A percentile compares a stretch with the other conserved stretches of the same genome.
Evolutionary conservation across 2,113 vertebrate species (phyloP).

Genomic region (Peucedramus taeniatus): DNA sequence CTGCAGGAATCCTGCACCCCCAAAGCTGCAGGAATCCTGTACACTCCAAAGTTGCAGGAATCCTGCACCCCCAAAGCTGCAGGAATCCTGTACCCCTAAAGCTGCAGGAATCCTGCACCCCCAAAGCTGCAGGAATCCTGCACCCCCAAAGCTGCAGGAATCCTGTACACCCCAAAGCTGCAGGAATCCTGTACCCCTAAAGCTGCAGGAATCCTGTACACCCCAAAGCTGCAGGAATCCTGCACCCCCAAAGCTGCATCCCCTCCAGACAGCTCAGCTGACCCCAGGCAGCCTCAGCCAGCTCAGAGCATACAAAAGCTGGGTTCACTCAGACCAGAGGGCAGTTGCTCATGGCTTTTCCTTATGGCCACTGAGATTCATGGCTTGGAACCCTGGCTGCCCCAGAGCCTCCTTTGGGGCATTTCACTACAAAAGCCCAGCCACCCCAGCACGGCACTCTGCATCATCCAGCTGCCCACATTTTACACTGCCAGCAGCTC

Average conservation of each 20-base stretch:
- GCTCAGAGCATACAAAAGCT: background rate
- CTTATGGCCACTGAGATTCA: background rate
- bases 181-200: too few species aligned
- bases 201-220: too few species aligned
- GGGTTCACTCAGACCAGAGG: background rate
- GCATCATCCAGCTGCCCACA: background rate
- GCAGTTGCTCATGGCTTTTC: fast-evolving
- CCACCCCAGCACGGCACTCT: background rate
- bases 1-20: background rate
- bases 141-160: too few species aligned
- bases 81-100: too few species aligned
- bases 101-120: too few species aligned
- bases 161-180: too few species aligned
- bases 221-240: background rate
- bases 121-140: too few species aligned
- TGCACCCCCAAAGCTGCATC: background rate
- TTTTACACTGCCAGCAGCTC: background rate
- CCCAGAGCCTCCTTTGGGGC: background rate
- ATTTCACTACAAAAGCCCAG: fast-evolving
- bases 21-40: too few species aligned
- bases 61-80: too few species aligned
- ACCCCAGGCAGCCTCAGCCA: fast-evolving
- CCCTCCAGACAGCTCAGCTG: background rate
- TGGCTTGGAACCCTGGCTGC: background rate
- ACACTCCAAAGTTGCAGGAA: too few species aligned